Conservation (phyloP, 2,888 invertebrate genomes). For the Bhutanitis thaidina region DNA sequence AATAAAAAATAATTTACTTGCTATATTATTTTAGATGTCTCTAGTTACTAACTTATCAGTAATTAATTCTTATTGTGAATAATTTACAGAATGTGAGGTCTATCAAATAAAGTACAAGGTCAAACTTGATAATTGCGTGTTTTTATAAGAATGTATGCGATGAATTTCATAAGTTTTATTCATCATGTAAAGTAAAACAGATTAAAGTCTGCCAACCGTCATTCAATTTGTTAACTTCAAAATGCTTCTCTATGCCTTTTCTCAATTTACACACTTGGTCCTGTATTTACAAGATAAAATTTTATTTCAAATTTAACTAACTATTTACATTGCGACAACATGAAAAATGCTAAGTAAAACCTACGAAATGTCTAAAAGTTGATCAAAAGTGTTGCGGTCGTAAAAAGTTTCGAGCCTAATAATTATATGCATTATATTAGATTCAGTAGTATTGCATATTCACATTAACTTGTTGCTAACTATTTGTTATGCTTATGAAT, state of each 20-base stretch:
- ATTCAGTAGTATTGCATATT: too few relatives aligned
- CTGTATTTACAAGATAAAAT: slow-evolving; percentile 68
- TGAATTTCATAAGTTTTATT: too few relatives aligned
- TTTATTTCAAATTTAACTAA: slow-evolving; percentile 63
- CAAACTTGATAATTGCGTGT: too few relatives aligned
- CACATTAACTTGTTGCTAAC: too few relatives aligned
- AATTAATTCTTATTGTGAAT: too few relatives aligned
- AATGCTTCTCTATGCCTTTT: slow-evolving; percentile 42
- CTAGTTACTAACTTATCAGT: too few relatives aligned
- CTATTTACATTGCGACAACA: slow-evolving; percentile 54
- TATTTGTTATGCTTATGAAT: too few relatives aligned
- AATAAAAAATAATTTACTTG: too few relatives aligned
- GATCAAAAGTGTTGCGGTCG: slow-evolving; percentile 14
- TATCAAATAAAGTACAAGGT: too few relatives aligned
- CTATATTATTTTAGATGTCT: too few relatives aligned
- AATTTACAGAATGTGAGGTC: too few relatives aligned
- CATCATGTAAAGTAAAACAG: background rate
- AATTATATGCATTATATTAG: background rate
- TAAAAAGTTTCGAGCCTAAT: background rate
- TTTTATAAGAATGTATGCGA: too few relatives aligned
- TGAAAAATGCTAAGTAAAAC: slow-evolving; percentile 11
- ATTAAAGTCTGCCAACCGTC: slow-evolving; percentile 28
- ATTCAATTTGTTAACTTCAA: slow-evolving; percentile 36
- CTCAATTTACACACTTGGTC: slow-evolving; percentile 59
- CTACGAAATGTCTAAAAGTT: background rate